Conservation (phyloP, 2,888 invertebrate genomes). For the Melolontha melolontha region DNA sequence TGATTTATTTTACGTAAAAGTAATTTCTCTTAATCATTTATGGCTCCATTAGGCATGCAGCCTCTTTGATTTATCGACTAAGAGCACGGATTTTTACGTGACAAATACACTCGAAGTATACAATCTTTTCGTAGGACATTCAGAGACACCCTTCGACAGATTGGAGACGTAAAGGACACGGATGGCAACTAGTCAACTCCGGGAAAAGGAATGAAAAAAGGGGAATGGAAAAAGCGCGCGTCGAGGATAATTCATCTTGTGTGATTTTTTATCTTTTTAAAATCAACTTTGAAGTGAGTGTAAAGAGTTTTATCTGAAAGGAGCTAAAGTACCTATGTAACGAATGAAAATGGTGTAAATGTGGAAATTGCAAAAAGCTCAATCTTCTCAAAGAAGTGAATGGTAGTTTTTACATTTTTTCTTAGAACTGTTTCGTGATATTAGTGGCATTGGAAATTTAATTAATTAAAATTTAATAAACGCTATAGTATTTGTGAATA, state of each 20-base stretch:
- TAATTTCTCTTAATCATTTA: too few relatives aligned
- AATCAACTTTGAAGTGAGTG: constrained; percentile 40
- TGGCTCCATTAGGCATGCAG: too few relatives aligned
- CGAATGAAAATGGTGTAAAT: constrained; percentile 53
- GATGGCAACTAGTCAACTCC: constrained; percentile 1
- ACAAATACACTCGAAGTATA: too few relatives aligned
- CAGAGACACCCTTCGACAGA: too few relatives aligned
- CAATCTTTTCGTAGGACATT: too few relatives aligned
- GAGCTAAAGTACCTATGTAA: constrained; percentile 49
- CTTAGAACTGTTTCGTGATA: constrained; percentile 12
- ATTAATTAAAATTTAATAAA: constrained; percentile 56
- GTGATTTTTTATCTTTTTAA: constrained; percentile 32
- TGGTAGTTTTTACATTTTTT: constrained; percentile 52
- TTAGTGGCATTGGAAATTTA: constrained; percentile 47
- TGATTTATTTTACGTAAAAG: too few relatives aligned
- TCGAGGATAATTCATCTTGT: constrained; percentile 14
- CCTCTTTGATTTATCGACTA: too few relatives aligned
- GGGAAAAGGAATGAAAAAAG: neutral
- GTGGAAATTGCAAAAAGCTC: constrained; percentile 52
- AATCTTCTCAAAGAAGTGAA: constrained; percentile 45
- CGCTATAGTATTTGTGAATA: constrained; percentile 55
- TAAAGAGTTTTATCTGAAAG: constrained; percentile 47
- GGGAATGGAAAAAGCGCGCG: neutral
- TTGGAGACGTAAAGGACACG: neutral
- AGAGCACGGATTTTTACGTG: too few relatives aligned